Percentiles rank a stretch among this genome's conserved stretches.
Evolutionary conservation across 2,888 invertebrate species (phyloP).

Genomic region (Salpingus planirostris): DNA sequence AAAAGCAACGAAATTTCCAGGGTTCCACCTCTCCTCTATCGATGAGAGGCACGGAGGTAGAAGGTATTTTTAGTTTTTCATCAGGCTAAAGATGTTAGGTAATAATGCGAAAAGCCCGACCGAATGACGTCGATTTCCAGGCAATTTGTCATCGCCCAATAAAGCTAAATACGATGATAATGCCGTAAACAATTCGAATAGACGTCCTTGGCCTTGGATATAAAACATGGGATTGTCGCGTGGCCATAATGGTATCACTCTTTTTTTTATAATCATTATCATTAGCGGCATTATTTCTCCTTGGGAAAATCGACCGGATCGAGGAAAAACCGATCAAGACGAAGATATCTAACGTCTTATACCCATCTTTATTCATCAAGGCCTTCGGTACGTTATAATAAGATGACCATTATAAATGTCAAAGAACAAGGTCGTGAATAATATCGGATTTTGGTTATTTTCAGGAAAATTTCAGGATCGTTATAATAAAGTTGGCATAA

Average conservation of each 20-base stretch:
- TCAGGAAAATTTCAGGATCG: not conserved
- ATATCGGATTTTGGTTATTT: slow-evolving; percentile 2
- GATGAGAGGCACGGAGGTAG: no score
- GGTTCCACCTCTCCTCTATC: no score
- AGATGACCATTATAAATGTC: not conserved
- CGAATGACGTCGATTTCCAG: slow-evolving; percentile 5
- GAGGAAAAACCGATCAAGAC: no score
- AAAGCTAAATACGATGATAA: slow-evolving; percentile 24
- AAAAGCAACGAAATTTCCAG: no score
- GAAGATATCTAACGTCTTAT: no score
- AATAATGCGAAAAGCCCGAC: slow-evolving; percentile 2
- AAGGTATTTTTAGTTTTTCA: no score
- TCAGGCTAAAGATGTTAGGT: no score
- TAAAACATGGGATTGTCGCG: slow-evolving; percentile 26
- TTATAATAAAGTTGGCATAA: slow-evolving; percentile 12
- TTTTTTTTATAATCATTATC: no score
- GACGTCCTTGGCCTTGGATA: slow-evolving; percentile 28
- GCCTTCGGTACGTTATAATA: no score
- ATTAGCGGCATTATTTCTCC: no score
- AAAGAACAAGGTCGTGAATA: not conserved
- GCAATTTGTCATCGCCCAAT: slow-evolving; percentile 24
- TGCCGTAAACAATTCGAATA: slow-evolving; percentile 21
- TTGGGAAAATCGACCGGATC: no score
- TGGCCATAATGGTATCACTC: slow-evolving; percentile 15
- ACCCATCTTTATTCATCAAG: no score